A percentile compares a stretch with the other conserved stretches of the same genome.
phyloP scores from a whole-genome alignment of 1,140 invertebrate genomes.

The Saccostrea cuccullata region DNA sequence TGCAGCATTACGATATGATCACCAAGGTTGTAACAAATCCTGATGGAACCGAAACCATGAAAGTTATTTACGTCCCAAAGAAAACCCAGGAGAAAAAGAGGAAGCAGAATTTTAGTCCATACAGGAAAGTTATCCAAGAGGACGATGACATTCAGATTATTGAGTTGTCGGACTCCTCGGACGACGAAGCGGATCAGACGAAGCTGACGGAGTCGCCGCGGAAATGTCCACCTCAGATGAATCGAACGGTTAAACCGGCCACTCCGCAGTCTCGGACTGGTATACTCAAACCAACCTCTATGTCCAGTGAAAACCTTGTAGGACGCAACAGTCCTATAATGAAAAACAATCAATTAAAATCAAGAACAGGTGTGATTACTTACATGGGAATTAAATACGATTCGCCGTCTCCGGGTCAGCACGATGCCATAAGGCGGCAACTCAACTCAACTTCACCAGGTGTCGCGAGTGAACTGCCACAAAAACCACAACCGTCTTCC shows the following conservation, averaged over 20 bases:
- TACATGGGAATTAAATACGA: background rate
- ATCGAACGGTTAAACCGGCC: background rate
- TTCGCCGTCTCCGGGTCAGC: background rate
- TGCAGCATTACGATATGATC: slow-evolving; percentile 46
- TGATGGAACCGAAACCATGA: slow-evolving; percentile 56
- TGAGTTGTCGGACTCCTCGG: slow-evolving; percentile 55
- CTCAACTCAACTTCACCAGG: background rate
- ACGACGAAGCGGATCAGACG: slow-evolving; percentile 41
- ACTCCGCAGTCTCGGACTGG: background rate
- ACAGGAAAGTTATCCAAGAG: slow-evolving; percentile 19
- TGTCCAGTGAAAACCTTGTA: slow-evolving; percentile 19
- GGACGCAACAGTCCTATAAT: slow-evolving; percentile 9
- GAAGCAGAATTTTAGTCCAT: slow-evolving; percentile 52
- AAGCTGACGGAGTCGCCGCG: background rate
- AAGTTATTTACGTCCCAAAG: slow-evolving; percentile 42
- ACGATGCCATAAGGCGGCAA: background rate
- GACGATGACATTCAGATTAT: slow-evolving; percentile 54
- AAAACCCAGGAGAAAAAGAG: slow-evolving; percentile 24
- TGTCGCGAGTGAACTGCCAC: background rate
- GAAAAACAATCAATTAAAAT: slow-evolving; percentile 13
- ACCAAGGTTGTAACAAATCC: slow-evolving; percentile 49
- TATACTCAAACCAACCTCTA: background rate
- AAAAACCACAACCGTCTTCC: background rate
- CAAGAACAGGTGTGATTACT: background rate
- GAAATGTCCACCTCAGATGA: slow-evolving; percentile 22